Conservation (phyloP, 1,140 invertebrate genomes). For the Thaumetopoea pityocampa region DNA sequence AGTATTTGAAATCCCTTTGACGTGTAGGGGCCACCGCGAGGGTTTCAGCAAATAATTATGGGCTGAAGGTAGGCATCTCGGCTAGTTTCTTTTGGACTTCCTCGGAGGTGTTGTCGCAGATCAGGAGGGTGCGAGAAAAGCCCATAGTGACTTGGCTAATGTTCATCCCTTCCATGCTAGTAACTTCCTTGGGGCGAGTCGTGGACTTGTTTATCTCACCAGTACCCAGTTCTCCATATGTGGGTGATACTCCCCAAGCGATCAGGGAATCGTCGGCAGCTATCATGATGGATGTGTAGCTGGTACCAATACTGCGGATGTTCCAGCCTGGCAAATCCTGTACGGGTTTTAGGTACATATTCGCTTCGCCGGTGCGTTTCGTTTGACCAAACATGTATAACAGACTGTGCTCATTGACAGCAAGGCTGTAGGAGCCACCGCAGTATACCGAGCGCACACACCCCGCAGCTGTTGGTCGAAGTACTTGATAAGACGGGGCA, state of each 20-base stretch:
- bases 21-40: too few relatives aligned
- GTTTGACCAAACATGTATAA: slow-evolving; percentile 93
- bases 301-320: slow-evolving; percentile 87
- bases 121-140: slow-evolving; percentile 86
- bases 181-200: slow-evolving; percentile 92
- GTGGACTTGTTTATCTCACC: slow-evolving; percentile 93
- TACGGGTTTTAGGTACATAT: slow-evolving; percentile 97
- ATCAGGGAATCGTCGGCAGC: slow-evolving; percentile 93
- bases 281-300: slow-evolving; percentile 89
- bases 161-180: slow-evolving; percentile 87
- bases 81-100: slow-evolving; percentile 72
- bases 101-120: slow-evolving; percentile 72
- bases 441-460: slow-evolving; percentile 86
- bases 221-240: slow-evolving; percentile 93
- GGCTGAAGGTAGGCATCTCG: slow-evolving; percentile 66
- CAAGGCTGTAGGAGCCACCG: slow-evolving; percentile 91
- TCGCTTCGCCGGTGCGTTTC: slow-evolving; percentile 94
- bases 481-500: slow-evolving; percentile 92
- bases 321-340: slow-evolving; percentile 93
- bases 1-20: too few relatives aligned
- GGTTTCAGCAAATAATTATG: slow-evolving; percentile 21
- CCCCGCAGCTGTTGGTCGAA: slow-evolving; percentile 90
- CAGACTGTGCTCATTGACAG: slow-evolving; percentile 86
- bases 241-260: slow-evolving; percentile 93
- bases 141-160: slow-evolving; percentile 90